phyloP scores from a whole-genome alignment of 1,140 invertebrate genomes.

The Asobara japonica region DNA sequence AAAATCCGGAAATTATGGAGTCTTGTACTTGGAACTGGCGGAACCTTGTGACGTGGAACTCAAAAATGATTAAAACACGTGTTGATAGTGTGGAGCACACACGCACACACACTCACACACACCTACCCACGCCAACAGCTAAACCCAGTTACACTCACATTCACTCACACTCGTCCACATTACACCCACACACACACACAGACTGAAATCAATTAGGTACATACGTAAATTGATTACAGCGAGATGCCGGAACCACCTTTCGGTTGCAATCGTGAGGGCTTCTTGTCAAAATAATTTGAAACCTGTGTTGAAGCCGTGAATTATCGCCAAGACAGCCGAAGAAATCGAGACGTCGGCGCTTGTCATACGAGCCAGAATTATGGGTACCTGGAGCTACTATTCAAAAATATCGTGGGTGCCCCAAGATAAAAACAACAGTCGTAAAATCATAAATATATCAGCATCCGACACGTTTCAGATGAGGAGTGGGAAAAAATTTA shows the following conservation, averaged over 20 bases:
- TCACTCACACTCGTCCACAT: no score
- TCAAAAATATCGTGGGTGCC: not conserved
- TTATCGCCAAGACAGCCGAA: not conserved
- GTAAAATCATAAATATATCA: not conserved
- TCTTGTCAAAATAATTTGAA: not conserved
- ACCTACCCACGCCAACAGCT: no score
- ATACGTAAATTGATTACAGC: no score
- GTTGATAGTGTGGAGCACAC: no score
- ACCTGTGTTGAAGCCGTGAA: not conserved
- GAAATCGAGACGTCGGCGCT: conserved; percentile 4
- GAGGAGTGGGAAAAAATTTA: not conserved
- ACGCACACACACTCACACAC: no score
- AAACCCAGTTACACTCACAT: no score
- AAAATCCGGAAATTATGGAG: not conserved
- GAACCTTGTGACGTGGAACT: no score
- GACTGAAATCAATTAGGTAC: no score
- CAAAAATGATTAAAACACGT: no score
- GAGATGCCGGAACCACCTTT: no score
- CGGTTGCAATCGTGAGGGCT: not conserved
- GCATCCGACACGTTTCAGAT: not conserved
- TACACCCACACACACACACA: no score
- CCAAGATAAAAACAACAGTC: not conserved
- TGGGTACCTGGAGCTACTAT: not conserved
- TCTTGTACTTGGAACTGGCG: no score
- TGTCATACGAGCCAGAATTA: not conserved